Evolutionary conservation across 2,113 vertebrate genomes (phyloP), one percentile per base, ranked within the genome.

Genomic region (Emydocephalus ijimae): DNA sequence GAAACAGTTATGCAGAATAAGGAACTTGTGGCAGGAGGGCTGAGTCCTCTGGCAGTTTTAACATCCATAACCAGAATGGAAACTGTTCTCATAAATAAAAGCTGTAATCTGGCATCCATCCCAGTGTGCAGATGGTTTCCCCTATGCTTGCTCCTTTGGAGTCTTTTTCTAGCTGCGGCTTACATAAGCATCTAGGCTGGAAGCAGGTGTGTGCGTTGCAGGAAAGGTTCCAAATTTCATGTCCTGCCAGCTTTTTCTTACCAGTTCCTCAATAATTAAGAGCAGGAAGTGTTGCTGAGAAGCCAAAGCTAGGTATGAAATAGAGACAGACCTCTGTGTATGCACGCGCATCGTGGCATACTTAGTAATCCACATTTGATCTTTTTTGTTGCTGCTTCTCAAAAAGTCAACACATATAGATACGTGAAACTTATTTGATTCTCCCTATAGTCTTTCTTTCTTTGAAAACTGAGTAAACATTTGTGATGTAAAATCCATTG

Each of bases 151-250:
- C 93, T 89, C 93, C 92, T 90, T 81, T 95, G 92, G 93, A 92
- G 92, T 87, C 85, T 90, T 95, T 96, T 94, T 95, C 94, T 94
- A 92, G 94, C 95, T 95, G 92, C 91, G 15, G 48, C 89, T 93
- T 29, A 29, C 4, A 45, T 87, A 88, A 94, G 92, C 26, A 8
- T 91, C 0, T 48, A 90, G 90, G 86, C 94, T 92, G 93, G 57
- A 94, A 94, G 94, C 94, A 95, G 92, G 91, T 91, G 50, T 95
- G 90, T 94, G 95, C 93, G 86, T 89, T 91, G 92, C 88, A 55
- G 91, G 95, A 92, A 0, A 87, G 64, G 89, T 94, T 95, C 95
- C 95, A 95, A 90, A 74, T 10, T 0, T 21, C 0, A 0, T 64
- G 90, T 96, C 93, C 92, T 95, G 95, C 93, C 94, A 93, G 89